Percentiles rank a stretch among this genome's conserved stretches.
Evolutionary conservation across 2,888 invertebrate genomes (phyloP).

Genomic region (Nematopogon swammerdamellus): DNA sequence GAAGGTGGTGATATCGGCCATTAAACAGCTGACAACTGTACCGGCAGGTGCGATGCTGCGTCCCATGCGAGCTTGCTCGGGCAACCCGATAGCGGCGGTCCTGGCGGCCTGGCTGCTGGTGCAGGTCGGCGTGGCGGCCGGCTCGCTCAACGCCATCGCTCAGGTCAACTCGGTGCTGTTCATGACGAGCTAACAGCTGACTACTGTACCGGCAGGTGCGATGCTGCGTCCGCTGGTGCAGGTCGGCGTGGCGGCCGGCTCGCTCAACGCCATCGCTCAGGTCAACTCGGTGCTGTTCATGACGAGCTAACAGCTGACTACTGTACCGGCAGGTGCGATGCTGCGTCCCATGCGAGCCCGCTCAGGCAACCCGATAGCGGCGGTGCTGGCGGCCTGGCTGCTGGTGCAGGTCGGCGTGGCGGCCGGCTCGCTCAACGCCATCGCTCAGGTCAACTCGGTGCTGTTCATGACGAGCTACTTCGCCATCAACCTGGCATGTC

Average conservation of each 20-base stretch:
- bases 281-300: conserved; percentile 96
- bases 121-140: conserved; percentile 87
- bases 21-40: too few species aligned
- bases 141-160: conserved; percentile 85
- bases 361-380: conserved; percentile 37
- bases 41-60: conserved; percentile 41
- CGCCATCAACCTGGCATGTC: conserved; percentile 93
- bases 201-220: too few species aligned
- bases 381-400: conserved; percentile 61
- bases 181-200: conserved; percentile 94
- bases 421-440: conserved; percentile 91
- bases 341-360: conserved; percentile 38
- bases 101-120: conserved; percentile 66
- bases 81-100: conserved; percentile 41
- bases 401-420: conserved; percentile 87
- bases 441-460: conserved; percentile 91
- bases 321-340: conserved; percentile 31
- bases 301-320: conserved; percentile 68
- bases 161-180: conserved; percentile 93
- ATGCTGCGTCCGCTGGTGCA: conserved; percentile 40
- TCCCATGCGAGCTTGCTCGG: conserved; percentile 36
- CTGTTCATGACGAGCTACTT: conserved; percentile 95
- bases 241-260: conserved; percentile 88
- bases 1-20: conserved; percentile 92
- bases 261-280: conserved; percentile 79